phyloP scores from a whole-genome alignment of 2,888 invertebrate species.

The Mimas tiliae region DNA sequence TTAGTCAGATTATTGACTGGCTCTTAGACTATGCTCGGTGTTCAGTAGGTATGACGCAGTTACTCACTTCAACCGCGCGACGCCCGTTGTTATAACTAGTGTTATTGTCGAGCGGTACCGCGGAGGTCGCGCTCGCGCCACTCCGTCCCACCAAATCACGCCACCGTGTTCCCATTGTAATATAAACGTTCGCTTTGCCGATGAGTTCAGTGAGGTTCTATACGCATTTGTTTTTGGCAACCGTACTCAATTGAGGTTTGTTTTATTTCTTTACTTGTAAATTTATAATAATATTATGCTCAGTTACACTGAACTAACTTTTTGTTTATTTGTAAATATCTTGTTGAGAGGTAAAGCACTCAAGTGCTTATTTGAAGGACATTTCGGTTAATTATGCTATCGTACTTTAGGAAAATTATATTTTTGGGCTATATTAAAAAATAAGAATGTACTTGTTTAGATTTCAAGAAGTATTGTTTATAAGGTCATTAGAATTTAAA shows the following conservation, averaged over 20 bases:
- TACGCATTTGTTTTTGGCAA: not conserved
- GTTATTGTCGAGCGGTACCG: slow-evolving; percentile 37
- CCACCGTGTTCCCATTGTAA: slow-evolving; percentile 20
- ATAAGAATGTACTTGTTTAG: no score
- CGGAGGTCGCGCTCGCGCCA: slow-evolving; percentile 41
- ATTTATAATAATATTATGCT: not conserved
- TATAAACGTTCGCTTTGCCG: slow-evolving; percentile 13
- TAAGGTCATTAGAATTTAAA: no score
- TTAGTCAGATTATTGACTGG: not conserved
- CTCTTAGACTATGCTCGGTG: not conserved
- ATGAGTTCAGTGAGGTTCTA: slow-evolving; percentile 17
- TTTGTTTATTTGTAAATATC: no score
- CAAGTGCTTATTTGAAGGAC: no score
- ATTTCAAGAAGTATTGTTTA: no score
- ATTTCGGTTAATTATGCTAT: no score
- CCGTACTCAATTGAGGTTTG: slow-evolving; percentile 9
- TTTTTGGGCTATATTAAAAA: no score
- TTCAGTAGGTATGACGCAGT: slow-evolving; percentile 4
- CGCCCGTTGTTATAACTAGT: slow-evolving; percentile 33
- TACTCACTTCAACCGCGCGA: not conserved
- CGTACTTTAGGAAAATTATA: no score
- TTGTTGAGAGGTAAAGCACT: no score
- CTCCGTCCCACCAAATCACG: not conserved
- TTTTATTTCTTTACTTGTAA: not conserved
- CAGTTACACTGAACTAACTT: no score